Evolutionary conservation across 2,797 vertebrate species (phyloP), one percentile per base, ranked within the genome.

Genomic region (Poecilia wingei): DNA sequence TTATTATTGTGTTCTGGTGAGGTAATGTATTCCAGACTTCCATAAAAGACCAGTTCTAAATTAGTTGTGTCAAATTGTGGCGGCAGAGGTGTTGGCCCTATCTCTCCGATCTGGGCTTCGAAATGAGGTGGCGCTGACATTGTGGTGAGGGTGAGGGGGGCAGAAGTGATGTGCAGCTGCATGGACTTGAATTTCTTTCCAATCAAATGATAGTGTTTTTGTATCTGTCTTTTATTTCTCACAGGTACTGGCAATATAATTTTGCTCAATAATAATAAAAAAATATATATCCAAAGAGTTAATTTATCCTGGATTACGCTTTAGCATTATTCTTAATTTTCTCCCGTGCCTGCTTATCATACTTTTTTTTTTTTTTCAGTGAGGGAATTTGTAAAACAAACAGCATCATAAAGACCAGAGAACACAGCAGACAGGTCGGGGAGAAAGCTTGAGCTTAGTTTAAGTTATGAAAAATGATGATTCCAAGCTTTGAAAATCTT

Each of bases 11-110:
- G 90, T 91, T 87, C 88, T 79, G 90, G 90, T 78, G 41, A 90
- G 92, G 93, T 93, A 94, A 96, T 95, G 87, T 91, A 95, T 95
- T 95, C 91, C 84, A 77, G 87, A 77, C 84, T 80, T 84, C 93
- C 91, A 91, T 93, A 91, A 93, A 94, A 93, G 92, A 86, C 76
- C 90, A 43, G 82, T 84, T 90, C 91, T 93, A 95, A 96, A 96
- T 95, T 93, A 96, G 93, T 93, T 92, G 92, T 94, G 95, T 95
- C 93, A 95, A 94, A 94, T 81, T 88, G 92, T 89, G 90, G 91
- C 79, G 28, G 91, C 84, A 86, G 89, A 93, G 92, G 92, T 93
- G 92, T 87, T 76, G 76, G 88, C 71, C 85, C 79, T 87, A 91
- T 94, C 93, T 90, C 82, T 41, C 31, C 80, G 90, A 95, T 95